A percentile compares a stretch with the other conserved stretches of the same genome.
phyloP scores from a whole-genome alignment of 2,888 invertebrate genomes.

The Chrysolina oricalcia region DNA sequence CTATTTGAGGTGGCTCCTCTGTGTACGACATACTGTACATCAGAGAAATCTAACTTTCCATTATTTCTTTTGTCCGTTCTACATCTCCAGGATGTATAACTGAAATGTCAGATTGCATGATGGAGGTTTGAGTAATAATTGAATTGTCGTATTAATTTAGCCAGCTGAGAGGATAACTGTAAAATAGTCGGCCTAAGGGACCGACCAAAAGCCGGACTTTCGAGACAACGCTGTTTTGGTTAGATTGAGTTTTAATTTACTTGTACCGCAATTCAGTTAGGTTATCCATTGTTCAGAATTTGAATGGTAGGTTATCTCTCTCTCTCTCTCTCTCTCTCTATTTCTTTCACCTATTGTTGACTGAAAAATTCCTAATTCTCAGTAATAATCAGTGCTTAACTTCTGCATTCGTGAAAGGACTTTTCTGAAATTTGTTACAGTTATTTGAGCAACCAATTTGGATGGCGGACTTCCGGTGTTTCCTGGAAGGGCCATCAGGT shows the following conservation, averaged over 20 bases:
- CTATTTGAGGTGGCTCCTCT: too few species aligned
- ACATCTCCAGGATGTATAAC: neutral
- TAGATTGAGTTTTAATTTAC: constrained; percentile 7
- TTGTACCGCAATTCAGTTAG: neutral
- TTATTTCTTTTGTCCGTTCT: neutral
- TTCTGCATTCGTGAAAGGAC: too few species aligned
- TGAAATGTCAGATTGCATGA: constrained; percentile 11
- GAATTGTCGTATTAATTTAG: constrained; percentile 1
- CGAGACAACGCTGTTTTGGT: neutral
- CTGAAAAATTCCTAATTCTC: too few species aligned
- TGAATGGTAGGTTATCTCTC: too few species aligned
- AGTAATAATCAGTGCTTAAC: too few species aligned
- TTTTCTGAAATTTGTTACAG: too few species aligned
- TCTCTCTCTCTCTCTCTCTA: too few species aligned
- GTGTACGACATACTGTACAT: too few species aligned
- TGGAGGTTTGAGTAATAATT: constrained; percentile 2
- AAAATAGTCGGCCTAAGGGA: neutral
- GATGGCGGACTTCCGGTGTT: too few species aligned
- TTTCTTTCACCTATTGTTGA: too few species aligned
- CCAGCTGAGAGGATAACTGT: constrained; percentile 14
- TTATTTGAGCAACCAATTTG: too few species aligned
- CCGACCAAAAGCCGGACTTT: neutral
- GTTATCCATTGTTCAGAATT: neutral
- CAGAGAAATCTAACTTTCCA: neutral
- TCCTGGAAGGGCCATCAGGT: too few species aligned